These are phyloP conservation scores for Lasioglossum oenotherae DNA, from an alignment of 2,888 invertebrate species.

Conservation along the genomic window DNA sequence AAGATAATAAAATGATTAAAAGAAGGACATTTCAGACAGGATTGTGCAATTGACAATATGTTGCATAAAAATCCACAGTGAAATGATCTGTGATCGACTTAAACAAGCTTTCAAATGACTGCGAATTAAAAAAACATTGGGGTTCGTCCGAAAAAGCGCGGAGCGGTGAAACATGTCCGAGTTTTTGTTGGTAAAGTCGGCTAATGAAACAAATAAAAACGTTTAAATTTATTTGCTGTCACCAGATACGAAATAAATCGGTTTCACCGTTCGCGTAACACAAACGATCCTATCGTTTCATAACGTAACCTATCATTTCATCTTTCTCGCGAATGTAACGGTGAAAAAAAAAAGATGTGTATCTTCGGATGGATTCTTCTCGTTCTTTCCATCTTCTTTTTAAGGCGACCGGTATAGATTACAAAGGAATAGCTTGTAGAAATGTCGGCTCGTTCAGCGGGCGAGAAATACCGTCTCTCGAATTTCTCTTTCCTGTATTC, in stretches of 20 bases:
- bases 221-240: background rate
- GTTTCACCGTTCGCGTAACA: background rate
- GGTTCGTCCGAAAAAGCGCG: background rate
- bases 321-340: background rate
- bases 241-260: background rate
- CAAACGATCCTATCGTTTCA: constrained; percentile 3
- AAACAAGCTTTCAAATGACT: background rate
- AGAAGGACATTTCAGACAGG: background rate
- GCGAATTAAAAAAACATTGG: too few species aligned
- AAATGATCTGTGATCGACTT: background rate
- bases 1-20: background rate
- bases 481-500: constrained; percentile 55
- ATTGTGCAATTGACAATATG: background rate
- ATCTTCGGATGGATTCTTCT: constrained; percentile 42
- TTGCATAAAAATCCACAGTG: background rate
- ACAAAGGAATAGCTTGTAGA: constrained; percentile 66
- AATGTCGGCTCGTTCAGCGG: constrained; percentile 53
- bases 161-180: background rate
- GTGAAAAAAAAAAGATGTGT: constrained; percentile 7
- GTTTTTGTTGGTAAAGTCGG: background rate
- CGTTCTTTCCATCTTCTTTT: constrained; percentile 37
- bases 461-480: constrained; percentile 56
- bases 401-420: constrained; percentile 63
- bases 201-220: background rate
- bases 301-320: constrained; percentile 10